A percentile compares a stretch with the other conserved stretches of the same genome.
These are phyloP conservation scores for Ascaphus truei DNA, from an alignment of 2,113 vertebrate genomes.

Conservation along the genomic window DNA sequence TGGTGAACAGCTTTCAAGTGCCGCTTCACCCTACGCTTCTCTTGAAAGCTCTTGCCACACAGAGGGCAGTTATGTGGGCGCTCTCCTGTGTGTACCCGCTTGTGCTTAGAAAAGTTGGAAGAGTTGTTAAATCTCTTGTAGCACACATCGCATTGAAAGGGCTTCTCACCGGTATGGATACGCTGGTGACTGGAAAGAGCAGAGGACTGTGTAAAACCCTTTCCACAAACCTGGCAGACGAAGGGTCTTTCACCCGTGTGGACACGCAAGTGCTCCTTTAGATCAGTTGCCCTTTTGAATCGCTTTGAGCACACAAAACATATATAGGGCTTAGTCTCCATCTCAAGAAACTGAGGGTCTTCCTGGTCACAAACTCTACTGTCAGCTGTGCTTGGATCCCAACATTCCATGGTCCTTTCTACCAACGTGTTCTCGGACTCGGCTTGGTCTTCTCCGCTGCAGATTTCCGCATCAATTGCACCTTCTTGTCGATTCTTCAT, in stretches of 20 bases:
- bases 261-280: slow-evolving; percentile 21
- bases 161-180: slow-evolving; percentile 40
- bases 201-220: slow-evolving; percentile 38
- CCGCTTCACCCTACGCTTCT: not conserved
- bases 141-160: slow-evolving; percentile 38
- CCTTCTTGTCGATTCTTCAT: not conserved
- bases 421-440: not conserved
- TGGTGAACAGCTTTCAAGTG: slow-evolving; percentile 21
- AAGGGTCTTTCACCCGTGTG: slow-evolving; percentile 29
- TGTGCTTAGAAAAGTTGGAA: slow-evolving; percentile 41
- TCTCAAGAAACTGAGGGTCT: not conserved
- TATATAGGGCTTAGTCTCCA: not conserved
- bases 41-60: slow-evolving; percentile 31
- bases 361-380: not conserved
- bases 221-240: slow-evolving; percentile 19
- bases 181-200: slow-evolving; percentile 39
- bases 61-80: slow-evolving; percentile 1
- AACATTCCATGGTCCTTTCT: slow-evolving; percentile 9
- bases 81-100: slow-evolving; percentile 26
- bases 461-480: not conserved
- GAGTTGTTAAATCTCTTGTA: slow-evolving; percentile 39
- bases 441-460: not conserved
- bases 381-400: not conserved
- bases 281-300: slow-evolving; percentile 27
- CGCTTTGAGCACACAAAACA: slow-evolving; percentile 24